Conservation (phyloP, 92 coral and sea anemone species). For the Paramuricea clavata region DNA sequence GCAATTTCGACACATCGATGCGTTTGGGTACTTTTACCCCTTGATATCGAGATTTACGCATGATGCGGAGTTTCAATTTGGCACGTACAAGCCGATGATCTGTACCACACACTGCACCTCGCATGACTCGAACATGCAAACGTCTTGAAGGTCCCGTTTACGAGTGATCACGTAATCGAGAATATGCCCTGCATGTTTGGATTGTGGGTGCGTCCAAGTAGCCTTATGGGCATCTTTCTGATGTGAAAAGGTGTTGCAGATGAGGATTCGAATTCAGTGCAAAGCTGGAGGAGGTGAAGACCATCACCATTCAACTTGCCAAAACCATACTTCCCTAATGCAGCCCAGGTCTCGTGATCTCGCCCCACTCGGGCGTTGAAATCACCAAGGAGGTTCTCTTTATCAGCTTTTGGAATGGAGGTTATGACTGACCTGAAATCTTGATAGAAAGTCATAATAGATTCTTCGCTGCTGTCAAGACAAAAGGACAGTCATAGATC, state of each 20-base stretch:
- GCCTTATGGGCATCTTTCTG: constrained; percentile 24
- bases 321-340: constrained; percentile 21
- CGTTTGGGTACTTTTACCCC: constrained; percentile 16
- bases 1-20: constrained; percentile 35
- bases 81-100: constrained; percentile 37
- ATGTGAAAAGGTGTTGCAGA: constrained; percentile 17
- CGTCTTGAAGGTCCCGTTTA: constrained; percentile 8
- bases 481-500: no score
- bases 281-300: constrained; percentile 28
- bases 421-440: neutral
- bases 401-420: neutral
- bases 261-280: constrained; percentile 21
- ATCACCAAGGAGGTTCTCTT: neutral
- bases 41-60: neutral
- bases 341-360: constrained; percentile 1
- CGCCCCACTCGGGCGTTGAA: constrained; percentile 44
- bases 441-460: neutral
- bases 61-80: constrained; percentile 25
- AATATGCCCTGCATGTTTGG: constrained; percentile 30
- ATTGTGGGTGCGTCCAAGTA: constrained; percentile 47
- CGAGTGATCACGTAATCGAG: constrained; percentile 36
- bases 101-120: constrained; percentile 37
- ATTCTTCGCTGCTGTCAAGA: neutral
- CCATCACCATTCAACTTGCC: constrained; percentile 28
- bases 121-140: neutral